Percentiles rank a stretch among this genome's conserved stretches.
phyloP scores from a whole-genome alignment of 2,888 invertebrate genomes.

The Perithous albicinctus region DNA sequence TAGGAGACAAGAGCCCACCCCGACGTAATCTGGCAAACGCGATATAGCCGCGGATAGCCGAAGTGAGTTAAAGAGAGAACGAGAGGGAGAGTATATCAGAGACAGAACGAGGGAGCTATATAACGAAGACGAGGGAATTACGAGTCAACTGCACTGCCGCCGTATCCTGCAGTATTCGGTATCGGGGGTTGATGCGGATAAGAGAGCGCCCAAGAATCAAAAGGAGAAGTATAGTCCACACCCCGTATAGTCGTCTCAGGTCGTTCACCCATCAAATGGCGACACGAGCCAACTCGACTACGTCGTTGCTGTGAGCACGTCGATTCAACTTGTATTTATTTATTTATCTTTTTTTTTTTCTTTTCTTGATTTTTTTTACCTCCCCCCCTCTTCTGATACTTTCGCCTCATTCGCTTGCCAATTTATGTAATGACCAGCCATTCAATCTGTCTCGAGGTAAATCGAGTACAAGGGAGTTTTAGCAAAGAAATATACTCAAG shows the following conservation, averaged over 20 bases:
- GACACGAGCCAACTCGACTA: slow-evolving; percentile 61
- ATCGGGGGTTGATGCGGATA: slow-evolving; percentile 48
- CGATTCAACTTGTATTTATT: slow-evolving; percentile 48
- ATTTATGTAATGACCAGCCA: slow-evolving; percentile 48
- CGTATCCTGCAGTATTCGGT: slow-evolving; percentile 45
- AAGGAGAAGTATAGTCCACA: slow-evolving; percentile 49
- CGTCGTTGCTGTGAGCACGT: slow-evolving; percentile 57
- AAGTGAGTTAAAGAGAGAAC: too few species aligned
- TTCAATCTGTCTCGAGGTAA: slow-evolving; percentile 2
- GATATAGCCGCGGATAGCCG: not conserved
- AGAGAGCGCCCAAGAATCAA: slow-evolving; percentile 21
- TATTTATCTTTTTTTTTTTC: not conserved
- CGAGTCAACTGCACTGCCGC: slow-evolving; percentile 50
- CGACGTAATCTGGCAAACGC: not conserved
- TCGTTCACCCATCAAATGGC: slow-evolving; percentile 68
- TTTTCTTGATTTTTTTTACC: too few species aligned
- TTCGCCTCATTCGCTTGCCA: slow-evolving; percentile 31
- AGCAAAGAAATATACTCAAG: not conserved
- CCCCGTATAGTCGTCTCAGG: slow-evolving; percentile 21
- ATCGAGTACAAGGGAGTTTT: not conserved
- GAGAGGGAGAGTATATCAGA: not conserved
- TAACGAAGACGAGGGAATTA: slow-evolving; percentile 22
- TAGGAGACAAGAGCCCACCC: not conserved
- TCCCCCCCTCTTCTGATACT: slow-evolving; percentile 26
- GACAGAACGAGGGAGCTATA: slow-evolving; percentile 9